phyloP scores from a whole-genome alignment of 2,113 vertebrate genomes.

The Rhinichthys klamathensis region DNA sequence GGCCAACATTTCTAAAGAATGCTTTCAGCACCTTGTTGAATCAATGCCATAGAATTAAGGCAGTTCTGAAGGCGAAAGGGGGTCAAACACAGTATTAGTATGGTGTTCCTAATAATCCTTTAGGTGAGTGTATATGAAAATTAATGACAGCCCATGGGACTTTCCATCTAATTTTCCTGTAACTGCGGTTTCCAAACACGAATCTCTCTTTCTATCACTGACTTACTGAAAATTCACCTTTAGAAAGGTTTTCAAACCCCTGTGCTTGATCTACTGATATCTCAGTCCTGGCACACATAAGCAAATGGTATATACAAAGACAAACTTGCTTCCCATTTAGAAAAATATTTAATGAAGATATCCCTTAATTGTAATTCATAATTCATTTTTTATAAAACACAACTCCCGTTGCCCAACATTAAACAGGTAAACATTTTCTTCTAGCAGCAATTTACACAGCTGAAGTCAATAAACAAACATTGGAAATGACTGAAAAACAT shows the following conservation, averaged over 20 bases:
- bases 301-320: background rate
- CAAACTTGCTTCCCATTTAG: background rate
- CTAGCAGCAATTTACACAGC: conserved; percentile 10
- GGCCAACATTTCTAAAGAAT: too few species aligned
- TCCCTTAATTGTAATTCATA: background rate
- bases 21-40: too few species aligned
- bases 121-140: too few species aligned
- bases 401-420: conserved; percentile 10
- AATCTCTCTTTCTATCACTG: background rate
- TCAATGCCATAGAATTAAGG: too few species aligned
- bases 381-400: background rate
- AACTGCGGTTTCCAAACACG: background rate
- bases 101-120: too few species aligned
- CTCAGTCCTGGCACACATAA: background rate
- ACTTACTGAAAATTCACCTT: background rate
- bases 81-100: too few species aligned
- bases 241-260: background rate
- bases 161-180: background rate
- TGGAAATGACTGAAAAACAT: background rate
- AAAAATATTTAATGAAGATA: conserved; percentile 26
- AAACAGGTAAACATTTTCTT: conserved; percentile 14
- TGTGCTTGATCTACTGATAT: background rate
- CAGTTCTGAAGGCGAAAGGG: too few species aligned
- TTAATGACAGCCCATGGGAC: background rate
- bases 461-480: background rate